phyloP scores from a whole-genome alignment of 1,140 invertebrate species.

The Pachypeltis micranthus region DNA sequence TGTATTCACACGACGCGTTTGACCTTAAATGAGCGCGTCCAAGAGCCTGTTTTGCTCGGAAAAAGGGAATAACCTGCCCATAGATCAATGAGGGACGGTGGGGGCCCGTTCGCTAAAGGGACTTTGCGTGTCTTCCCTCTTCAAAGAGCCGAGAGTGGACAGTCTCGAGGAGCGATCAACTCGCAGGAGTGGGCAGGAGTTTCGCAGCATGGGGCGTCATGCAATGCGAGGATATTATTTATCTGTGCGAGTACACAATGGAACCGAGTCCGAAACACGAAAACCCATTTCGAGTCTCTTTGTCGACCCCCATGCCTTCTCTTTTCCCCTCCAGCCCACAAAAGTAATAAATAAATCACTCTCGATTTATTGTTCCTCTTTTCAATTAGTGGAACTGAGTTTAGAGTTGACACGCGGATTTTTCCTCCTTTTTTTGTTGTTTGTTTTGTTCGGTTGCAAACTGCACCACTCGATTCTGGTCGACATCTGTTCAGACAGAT shows the following conservation, averaged over 20 bases:
- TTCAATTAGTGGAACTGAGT: constrained; percentile 4
- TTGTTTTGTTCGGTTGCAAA: too few species aligned
- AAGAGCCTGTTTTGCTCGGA: too few species aligned
- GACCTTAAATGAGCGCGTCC: too few species aligned
- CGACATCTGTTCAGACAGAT: too few species aligned
- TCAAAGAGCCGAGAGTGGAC: background rate
- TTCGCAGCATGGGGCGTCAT: constrained; percentile 7
- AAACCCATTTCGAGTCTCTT: background rate
- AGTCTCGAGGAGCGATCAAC: background rate
- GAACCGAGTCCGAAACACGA: background rate
- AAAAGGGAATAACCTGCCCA: background rate
- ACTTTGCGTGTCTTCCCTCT: background rate
- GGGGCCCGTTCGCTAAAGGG: background rate
- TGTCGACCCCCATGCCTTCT: background rate
- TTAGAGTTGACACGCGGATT: too few species aligned
- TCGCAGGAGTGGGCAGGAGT: background rate
- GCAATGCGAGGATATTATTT: constrained; percentile 5
- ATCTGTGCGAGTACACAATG: constrained; percentile 9
- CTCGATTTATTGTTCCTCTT: background rate
- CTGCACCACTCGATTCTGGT: too few species aligned
- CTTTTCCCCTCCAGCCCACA: background rate
- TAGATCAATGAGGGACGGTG: constrained; percentile 1
- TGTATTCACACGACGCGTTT: too few species aligned
- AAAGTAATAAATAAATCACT: constrained; percentile 6
- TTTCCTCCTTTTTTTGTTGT: too few species aligned